Conservation (phyloP, 2,888 invertebrate species). For the Rutpela maculata region DNA sequence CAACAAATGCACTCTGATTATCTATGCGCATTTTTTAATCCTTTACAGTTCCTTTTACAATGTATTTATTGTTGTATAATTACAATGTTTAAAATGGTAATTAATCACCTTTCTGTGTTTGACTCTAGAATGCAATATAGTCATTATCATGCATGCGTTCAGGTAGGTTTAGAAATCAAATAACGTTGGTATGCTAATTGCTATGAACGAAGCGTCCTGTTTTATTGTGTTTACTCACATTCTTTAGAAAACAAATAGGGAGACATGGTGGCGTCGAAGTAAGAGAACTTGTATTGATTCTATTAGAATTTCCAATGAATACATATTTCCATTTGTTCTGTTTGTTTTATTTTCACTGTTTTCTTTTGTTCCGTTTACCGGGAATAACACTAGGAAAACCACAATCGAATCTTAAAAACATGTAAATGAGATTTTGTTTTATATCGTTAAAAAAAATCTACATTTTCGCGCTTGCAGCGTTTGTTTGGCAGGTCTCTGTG, state of each 20-base stretch:
- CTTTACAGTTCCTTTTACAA: too few relatives aligned
- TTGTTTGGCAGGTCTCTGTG: background rate
- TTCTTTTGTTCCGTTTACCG: background rate
- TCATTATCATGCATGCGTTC: background rate
- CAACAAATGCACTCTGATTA: too few relatives aligned
- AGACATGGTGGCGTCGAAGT: conserved; percentile 3
- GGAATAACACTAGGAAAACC: conserved; percentile 8
- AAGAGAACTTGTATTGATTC: conserved; percentile 24
- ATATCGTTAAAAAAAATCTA: background rate
- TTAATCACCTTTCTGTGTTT: background rate
- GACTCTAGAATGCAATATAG: background rate
- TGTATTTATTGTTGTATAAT: background rate
- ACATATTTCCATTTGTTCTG: background rate
- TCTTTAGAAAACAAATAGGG: conserved; percentile 5
- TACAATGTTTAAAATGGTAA: background rate
- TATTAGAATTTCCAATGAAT: conserved; percentile 28
- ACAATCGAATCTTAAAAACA: background rate
- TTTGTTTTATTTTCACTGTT: conserved; percentile 15
- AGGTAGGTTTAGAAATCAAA: background rate
- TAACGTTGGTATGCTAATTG: background rate
- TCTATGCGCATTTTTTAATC: too few relatives aligned
- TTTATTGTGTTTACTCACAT: background rate
- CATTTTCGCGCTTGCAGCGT: background rate
- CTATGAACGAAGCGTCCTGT: background rate
- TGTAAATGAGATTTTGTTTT: conserved; percentile 6